Evolutionary conservation across 2,113 vertebrate species (phyloP).

Genomic region (Lutjanus erythropterus): DNA sequence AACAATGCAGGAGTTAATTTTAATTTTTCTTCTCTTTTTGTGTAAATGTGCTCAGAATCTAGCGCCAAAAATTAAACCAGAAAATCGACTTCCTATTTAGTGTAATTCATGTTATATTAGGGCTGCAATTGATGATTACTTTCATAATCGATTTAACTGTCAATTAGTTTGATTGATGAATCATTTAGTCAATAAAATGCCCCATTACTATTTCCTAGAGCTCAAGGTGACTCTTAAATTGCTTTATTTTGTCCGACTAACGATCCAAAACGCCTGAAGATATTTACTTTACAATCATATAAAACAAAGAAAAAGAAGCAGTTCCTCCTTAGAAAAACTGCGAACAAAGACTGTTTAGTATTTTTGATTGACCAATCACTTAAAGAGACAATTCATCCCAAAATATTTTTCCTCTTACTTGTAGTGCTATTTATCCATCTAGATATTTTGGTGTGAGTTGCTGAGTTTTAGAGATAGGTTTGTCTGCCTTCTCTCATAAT

Average conservation of each 20-base stretch:
- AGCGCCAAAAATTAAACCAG: neutral
- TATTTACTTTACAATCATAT: neutral
- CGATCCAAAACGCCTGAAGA: neutral
- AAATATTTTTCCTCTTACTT: too few species aligned
- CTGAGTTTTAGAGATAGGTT: too few species aligned
- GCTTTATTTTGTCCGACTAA: neutral
- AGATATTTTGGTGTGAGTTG: too few species aligned
- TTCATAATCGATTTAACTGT: neutral
- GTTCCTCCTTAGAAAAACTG: neutral
- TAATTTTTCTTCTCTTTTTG: neutral
- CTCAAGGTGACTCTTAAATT: neutral
- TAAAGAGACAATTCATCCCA: too few species aligned
- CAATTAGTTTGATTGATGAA: neutral
- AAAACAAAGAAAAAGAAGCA: neutral
- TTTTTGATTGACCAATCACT: neutral
- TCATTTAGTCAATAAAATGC: neutral
- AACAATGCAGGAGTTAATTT: neutral
- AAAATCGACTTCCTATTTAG: neutral
- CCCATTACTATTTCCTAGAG: neutral
- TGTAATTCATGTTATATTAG: neutral
- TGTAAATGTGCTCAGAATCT: slow-evolving; percentile 8
- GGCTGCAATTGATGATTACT: neutral
- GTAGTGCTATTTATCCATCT: too few species aligned
- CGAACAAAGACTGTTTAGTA: neutral
- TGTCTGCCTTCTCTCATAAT: too few species aligned